Percentiles rank a stretch among this genome's conserved stretches.
Evolutionary conservation across 2,113 vertebrate genomes (phyloP).

Genomic region (Gavialis gangeticus): DNA sequence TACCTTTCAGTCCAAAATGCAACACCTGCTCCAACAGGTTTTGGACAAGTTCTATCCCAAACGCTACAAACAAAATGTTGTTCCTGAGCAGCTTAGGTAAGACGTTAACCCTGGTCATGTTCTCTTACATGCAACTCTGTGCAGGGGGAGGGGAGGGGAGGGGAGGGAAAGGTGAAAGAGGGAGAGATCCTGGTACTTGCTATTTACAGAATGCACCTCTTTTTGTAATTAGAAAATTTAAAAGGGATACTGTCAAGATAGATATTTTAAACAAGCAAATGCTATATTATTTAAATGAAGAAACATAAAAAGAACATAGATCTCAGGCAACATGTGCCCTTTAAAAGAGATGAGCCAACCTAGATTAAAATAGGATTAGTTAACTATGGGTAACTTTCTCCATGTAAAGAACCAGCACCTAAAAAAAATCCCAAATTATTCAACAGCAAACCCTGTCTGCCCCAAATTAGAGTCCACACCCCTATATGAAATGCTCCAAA

Average conservation of each 20-base stretch:
- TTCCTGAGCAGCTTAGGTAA: constrained; percentile 86
- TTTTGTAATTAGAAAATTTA: neutral
- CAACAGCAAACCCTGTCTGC: neutral
- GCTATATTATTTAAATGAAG: neutral
- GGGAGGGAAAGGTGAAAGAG: neutral
- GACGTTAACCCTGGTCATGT: neutral
- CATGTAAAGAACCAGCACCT: neutral
- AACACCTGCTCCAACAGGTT: constrained; percentile 86
- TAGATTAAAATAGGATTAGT: neutral
- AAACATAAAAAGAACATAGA: neutral
- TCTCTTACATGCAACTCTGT: neutral
- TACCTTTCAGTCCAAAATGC: constrained; percentile 82
- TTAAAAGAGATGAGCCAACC: neutral
- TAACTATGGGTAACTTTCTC: neutral
- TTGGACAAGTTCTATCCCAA: constrained; percentile 91
- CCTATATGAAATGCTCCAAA: neutral
- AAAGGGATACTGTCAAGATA: neutral
- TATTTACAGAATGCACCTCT: neutral
- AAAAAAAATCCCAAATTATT: neutral
- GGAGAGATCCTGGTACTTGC: neutral
- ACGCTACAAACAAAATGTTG: constrained; percentile 86
- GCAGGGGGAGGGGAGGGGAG: neutral
- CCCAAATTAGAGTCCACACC: neutral
- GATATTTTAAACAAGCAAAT: neutral
- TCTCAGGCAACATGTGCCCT: neutral